phyloP scores from a whole-genome alignment of 2,113 vertebrate species.

The Equus quagga region DNA sequence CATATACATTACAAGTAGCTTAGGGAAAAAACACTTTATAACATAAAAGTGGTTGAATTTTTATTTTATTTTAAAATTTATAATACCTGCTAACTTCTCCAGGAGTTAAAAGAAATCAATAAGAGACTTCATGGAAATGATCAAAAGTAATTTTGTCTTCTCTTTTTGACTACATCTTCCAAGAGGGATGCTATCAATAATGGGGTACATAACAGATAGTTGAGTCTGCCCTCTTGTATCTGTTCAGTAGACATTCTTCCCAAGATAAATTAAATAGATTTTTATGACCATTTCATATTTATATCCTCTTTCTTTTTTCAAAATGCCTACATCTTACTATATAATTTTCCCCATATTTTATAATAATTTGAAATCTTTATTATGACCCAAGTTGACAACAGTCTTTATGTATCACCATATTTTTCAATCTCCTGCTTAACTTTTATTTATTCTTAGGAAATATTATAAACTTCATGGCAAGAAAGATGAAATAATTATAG shows the following conservation, averaged over 20 bases:
- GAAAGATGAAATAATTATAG: neutral
- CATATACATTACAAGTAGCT: neutral
- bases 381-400: neutral
- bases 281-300: neutral
- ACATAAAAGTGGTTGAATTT: neutral
- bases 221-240: neutral
- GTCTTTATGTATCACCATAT: neutral
- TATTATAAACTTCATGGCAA: neutral
- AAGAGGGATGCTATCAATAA: neutral
- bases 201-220: neutral
- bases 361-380: constrained; percentile 7
- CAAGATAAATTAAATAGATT: neutral
- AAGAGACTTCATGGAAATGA: neutral
- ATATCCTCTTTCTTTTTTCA: neutral
- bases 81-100: neutral
- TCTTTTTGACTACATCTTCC: neutral
- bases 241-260: neutral
- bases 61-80: neutral
- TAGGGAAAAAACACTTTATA: neutral
- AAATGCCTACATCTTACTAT: neutral
- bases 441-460: neutral
- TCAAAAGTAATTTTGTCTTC: neutral
- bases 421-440: neutral
- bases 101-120: neutral
- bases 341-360: neutral